Base-by-base conservation (phyloP, 2,113 vertebrate genomes). In the Cygnus atratus region DNA sequence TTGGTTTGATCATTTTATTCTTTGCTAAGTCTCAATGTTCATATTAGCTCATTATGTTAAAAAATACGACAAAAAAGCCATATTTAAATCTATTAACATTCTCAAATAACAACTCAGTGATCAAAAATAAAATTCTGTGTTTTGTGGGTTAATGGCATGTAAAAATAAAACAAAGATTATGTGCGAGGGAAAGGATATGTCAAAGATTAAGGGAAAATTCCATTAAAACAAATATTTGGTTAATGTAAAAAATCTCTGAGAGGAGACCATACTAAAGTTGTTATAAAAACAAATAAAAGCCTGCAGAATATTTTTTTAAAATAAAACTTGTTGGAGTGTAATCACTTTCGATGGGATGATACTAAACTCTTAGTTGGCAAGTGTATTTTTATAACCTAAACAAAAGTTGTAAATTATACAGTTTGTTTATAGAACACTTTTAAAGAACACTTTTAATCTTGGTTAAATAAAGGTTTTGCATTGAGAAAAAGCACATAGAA, bases 1-100 rank as follows among this genome's bases (percentile, higher is more conserved):
- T 71, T 71, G 61, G 33, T 71, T 50, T 90, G 18, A 66, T 79
- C 55, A 31, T 76, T 96, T 92, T 90, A 85, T 94, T 91, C 58
- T 43, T 78, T 73, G n/a, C 61, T 77, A 87, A 77, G 39, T 82
- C 18, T 50, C 46, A 77, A 18, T 86, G 72, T 68, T 33, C 13
- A 20, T 55, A 72, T 35, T 37, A 79, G 43, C 67, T 82, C 31
- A 87, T 20, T 44, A 44, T 78, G 29, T 61, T 84, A 18, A 13
- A 9, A 90, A 88, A 59, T 59, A 63, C 52, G 0, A 55, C 43
- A 1, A 63, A 70, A 84, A 6, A 3, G 35, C 13, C 3, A 22
- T 67, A 17, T 61, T 87, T 29, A 67, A 80, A 54, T 15, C 31
- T 55, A 26, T 43, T 58, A 79, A 41, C 10, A 1, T 11, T 84